Percentiles rank a stretch among this genome's conserved stretches.
phyloP scores from a whole-genome alignment of 2,888 invertebrate species.

The Leuctra nigra region DNA sequence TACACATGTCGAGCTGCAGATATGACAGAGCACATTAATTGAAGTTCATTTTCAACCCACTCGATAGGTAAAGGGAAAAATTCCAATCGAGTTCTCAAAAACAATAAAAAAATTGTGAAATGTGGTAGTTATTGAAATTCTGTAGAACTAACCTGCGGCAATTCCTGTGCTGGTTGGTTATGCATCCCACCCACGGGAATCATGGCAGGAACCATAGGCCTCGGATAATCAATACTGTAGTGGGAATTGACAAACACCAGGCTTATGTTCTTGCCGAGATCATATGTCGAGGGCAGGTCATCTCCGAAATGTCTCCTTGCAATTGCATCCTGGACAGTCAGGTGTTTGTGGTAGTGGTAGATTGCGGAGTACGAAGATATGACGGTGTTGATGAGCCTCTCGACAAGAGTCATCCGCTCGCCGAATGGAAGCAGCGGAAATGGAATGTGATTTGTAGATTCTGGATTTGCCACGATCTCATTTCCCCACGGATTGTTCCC shows the following conservation, averaged over 20 bases:
- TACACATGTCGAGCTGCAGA: no score
- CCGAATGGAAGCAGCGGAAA: constrained; percentile 16
- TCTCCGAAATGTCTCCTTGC: constrained; percentile 29
- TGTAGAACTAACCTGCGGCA: constrained; percentile 44
- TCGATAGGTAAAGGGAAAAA: no score
- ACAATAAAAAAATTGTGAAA: no score
- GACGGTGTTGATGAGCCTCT: constrained; percentile 23
- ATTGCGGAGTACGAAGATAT: constrained; percentile 1
- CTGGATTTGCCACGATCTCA: constrained; percentile 22
- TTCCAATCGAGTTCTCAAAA: no score
- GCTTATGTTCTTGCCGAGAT: constrained; percentile 43
- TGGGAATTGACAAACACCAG: constrained; percentile 42
- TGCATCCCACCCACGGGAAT: constrained; percentile 43
- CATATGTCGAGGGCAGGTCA: constrained; percentile 33
- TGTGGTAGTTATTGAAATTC: no score
- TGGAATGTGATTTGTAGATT: constrained; percentile 21
- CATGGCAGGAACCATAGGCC: constrained; percentile 40
- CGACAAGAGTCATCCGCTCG: constrained; percentile 25
- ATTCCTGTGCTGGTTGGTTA: constrained; percentile 36
- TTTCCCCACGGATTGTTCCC: constrained; percentile 19
- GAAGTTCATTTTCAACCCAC: no score
- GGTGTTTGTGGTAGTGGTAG: background rate
- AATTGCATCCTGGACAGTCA: constrained; percentile 19
- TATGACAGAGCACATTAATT: no score
- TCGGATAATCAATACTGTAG: constrained; percentile 33